Evolutionary conservation across 2,797 vertebrate genomes (phyloP), one percentile per base, ranked within the genome.

Genomic region (Eremophila alpestris): DNA sequence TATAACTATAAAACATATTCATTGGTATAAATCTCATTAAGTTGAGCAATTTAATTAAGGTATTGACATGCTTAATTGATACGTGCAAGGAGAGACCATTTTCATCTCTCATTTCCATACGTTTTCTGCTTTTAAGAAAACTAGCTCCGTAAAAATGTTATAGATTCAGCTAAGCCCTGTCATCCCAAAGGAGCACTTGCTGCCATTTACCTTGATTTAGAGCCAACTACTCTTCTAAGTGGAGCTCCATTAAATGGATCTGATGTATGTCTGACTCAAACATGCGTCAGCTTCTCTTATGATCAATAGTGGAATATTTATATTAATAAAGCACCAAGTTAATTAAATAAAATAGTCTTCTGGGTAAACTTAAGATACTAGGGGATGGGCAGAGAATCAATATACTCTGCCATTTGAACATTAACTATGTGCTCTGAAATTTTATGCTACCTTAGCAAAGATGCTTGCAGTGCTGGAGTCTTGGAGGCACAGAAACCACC

Each of bases 21-120:
- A 98, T 99, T 98, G 98, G 98, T 97, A 99, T 99, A 99, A 99
- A 99, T 99, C 99, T 98, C 98, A 99, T 99, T 99, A 99, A 98
- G 97, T 98, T 98, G 98, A 99, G 98, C 98, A 98, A 99, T 99
- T 99, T 99, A 99, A 99, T 99, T 99, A 99, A 99, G 98, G 98
- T 99, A 99, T 99, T 98, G 99, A 99, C 99, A 98, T 98, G 98
- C 98, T 98, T 99, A 99, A 99, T 99, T 99, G 99, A 99, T 99
- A 99, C 96, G 98, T 99, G 98, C 98, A 98, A 96, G 96, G 98
- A 97, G 98, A 98, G 98, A 98, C 98, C 98, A 97, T 99, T 98
- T 99, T 98, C 98, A 98, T 99, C 98, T 98, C 98, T 98, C 98
- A 99, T 99, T 98, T 98, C 98, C 98, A 98, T 98, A 97, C 92